phyloP scores from a whole-genome alignment of 2,888 invertebrate genomes.

The Pimpla rufipes region DNA sequence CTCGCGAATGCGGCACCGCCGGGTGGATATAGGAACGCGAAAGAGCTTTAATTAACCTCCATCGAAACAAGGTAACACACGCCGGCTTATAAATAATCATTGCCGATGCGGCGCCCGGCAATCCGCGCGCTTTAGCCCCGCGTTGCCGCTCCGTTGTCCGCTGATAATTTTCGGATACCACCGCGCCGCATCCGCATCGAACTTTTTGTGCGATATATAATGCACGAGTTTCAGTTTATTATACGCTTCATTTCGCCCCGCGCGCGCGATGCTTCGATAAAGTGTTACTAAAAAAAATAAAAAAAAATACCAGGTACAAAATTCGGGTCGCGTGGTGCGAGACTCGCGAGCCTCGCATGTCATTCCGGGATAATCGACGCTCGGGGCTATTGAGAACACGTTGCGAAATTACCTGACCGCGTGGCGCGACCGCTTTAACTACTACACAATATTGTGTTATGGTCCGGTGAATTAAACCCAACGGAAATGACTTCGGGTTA shows the following conservation, averaged over 20 bases:
- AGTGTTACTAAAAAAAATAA: too few relatives aligned
- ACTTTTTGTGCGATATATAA: slow-evolving; percentile 41
- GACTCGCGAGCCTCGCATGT: background rate
- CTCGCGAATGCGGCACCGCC: background rate
- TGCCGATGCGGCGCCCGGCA: slow-evolving; percentile 30
- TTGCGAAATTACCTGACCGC: background rate
- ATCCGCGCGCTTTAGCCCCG: slow-evolving; percentile 35
- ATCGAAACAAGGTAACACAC: slow-evolving; percentile 58
- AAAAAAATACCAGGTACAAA: background rate
- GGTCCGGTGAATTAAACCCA: too few relatives aligned
- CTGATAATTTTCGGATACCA: slow-evolving; percentile 61
- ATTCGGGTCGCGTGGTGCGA: background rate
- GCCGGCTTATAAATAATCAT: slow-evolving; percentile 70
- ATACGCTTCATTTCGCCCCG: background rate
- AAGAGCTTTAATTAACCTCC: slow-evolving; percentile 71
- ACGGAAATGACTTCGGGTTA: too few relatives aligned
- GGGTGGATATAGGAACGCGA: slow-evolving; percentile 37
- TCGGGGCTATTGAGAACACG: background rate
- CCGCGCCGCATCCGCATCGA: slow-evolving; percentile 32
- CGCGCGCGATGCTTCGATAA: too few relatives aligned
- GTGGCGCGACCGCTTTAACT: background rate
- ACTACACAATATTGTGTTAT: too few relatives aligned
- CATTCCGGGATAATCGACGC: background rate
- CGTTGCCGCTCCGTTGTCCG: slow-evolving; percentile 45
- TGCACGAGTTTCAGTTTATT: slow-evolving; percentile 29